Evolutionary conservation across 2,797 vertebrate genomes (phyloP), one percentile per base, ranked within the genome.

Genomic region (Urosaurus nigricauda): DNA sequence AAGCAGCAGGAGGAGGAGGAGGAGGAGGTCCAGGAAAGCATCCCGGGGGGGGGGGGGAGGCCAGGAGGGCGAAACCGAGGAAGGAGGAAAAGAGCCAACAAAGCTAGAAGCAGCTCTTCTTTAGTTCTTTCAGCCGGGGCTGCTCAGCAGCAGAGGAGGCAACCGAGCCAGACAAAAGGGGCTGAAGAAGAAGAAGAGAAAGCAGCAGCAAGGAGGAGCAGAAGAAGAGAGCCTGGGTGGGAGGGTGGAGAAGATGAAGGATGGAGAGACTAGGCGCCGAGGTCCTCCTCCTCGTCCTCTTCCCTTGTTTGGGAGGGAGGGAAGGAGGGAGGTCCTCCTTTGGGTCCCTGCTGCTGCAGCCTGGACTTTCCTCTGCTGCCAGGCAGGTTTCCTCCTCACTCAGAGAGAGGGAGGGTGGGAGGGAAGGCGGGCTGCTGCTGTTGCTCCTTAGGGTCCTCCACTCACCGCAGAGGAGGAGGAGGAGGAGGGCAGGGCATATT

Each of bases 331-430:
- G 14, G 17, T 58, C 58, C 19, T 43, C 43, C 19, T 60, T 60
- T 19, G 58, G 58, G 0, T 0, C 43, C 5, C 43, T 5, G n/a
- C n/a, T n/a, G 3, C 47, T 51, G 90, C 82, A 89, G 40, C 16
- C 68, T 37, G 0, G 71, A 75, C 90, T n/a, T 80, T 70, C 77
- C 56, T 88, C 74, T 3, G 86, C 37, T 87, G 94, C 89, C 90
- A 85, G 90, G 92, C 87, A 79, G 88, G 70, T 89, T 91, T 89
- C 90, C 84, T 84, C 90, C n/a, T n/a, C n/a, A n/a, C n/a, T n/a
- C n/a, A n/a, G n/a, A 63, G 79, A 47, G 79, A 53, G 65, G 53
- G 17, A 43, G 84, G 7, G 7, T 51, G 47, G 9, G 6, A 51
- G 47, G 47, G 9, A 51, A 51, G 47, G 47, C 47, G 47, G 47